These are phyloP conservation scores for Tenthredo notha DNA, from an alignment of 2,888 invertebrate species.

Conservation along the genomic window DNA sequence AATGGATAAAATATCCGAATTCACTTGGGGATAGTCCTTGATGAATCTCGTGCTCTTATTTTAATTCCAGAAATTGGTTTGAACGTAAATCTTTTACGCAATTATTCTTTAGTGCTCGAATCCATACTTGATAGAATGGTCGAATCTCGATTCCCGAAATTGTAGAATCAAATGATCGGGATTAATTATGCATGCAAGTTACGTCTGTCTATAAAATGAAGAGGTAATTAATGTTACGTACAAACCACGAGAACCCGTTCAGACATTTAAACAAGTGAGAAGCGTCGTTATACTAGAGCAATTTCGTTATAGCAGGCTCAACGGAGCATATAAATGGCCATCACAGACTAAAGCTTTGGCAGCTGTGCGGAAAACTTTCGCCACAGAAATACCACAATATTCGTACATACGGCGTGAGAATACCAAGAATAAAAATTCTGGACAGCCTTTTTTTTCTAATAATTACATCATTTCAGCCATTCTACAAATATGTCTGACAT, in stretches of 20 bases:
- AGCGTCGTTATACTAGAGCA: constrained; percentile 41
- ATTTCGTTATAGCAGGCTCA: constrained; percentile 41
- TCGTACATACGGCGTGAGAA: not conserved
- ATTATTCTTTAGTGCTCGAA: not conserved
- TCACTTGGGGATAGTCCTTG: not conserved
- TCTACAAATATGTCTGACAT: not conserved
- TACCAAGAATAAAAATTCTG: not conserved
- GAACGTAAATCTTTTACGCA: not conserved
- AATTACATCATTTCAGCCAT: not conserved
- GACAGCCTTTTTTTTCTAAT: not conserved
- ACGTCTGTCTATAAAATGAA: constrained; percentile 22
- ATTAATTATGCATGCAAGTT: constrained; percentile 47
- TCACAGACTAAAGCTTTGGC: constrained; percentile 40
- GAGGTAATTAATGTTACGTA: constrained; percentile 46
- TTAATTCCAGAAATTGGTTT: constrained; percentile 1
- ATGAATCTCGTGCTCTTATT: not conserved
- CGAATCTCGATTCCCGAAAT: not conserved
- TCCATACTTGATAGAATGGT: not conserved
- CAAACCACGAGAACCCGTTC: constrained; percentile 35
- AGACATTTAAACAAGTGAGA: constrained; percentile 46
- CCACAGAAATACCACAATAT: not conserved
- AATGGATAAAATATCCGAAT: not conserved
- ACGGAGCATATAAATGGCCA: constrained; percentile 45
- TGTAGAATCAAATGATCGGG: not conserved
- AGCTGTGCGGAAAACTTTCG: constrained; percentile 17